A percentile compares a stretch with the other conserved stretches of the same genome.
These are phyloP conservation scores for Oxyura jamaicensis DNA, from an alignment of 2,113 vertebrate genomes.

Conservation along the genomic window DNA sequence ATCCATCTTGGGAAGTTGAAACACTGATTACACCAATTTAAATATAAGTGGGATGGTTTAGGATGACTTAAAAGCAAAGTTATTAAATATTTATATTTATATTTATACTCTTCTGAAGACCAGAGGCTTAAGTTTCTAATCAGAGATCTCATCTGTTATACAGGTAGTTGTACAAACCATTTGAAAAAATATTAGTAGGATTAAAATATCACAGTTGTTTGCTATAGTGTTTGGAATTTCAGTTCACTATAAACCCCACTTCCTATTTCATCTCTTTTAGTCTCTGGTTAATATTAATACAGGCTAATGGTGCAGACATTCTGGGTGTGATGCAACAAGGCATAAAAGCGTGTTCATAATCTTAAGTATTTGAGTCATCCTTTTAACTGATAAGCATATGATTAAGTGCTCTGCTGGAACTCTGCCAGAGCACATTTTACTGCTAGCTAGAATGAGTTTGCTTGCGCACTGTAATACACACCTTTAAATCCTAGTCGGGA, in stretches of 20 bases:
- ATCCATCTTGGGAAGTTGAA: not conserved
- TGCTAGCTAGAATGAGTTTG: not conserved
- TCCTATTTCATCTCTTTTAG: not conserved
- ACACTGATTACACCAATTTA: not conserved
- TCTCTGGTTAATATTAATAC: conserved; percentile 16
- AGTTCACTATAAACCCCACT: not conserved
- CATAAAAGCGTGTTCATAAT: conserved; percentile 17
- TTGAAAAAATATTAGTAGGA: conserved; percentile 35
- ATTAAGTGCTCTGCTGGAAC: conserved; percentile 49
- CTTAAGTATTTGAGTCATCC: conserved; percentile 22
- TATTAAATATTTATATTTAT: not conserved
- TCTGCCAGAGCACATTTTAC: not conserved
- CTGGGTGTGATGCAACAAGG: conserved; percentile 31
- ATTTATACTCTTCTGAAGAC: not conserved
- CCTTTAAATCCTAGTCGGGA: not conserved
- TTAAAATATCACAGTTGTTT: not conserved
- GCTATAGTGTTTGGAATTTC: not conserved
- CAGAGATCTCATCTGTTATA: conserved; percentile 22
- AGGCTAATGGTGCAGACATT: conserved; percentile 36
- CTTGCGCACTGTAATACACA: rapidly evolving
- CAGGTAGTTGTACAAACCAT: not conserved
- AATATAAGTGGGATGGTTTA: not conserved
- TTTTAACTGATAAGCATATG: conserved; percentile 41
- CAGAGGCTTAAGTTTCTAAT: not conserved
- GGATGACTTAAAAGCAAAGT: not conserved